Percentiles rank a stretch among this genome's conserved stretches.
phyloP scores from a whole-genome alignment of 2,797 vertebrate genomes.

The Triplophysa bombifrons region DNA sequence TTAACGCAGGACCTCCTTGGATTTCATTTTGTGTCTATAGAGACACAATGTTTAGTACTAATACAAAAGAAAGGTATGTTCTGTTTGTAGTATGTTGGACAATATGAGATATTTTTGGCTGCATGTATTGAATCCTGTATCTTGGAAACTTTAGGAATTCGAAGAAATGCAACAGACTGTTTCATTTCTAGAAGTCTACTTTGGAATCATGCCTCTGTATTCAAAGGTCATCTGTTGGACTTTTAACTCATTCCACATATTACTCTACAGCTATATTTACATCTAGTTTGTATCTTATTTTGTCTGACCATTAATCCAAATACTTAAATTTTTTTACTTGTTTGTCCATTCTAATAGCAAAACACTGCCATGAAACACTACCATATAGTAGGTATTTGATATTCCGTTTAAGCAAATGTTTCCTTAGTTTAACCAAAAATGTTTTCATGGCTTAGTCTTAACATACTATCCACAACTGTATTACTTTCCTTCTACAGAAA shows the following conservation, averaged over 20 bases:
- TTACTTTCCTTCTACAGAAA: background rate
- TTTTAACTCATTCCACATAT: background rate
- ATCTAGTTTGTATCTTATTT: background rate
- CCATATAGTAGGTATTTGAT: too few species aligned
- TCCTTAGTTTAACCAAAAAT: too few species aligned
- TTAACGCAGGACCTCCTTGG: slow-evolving; percentile 41
- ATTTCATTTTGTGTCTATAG: slow-evolving; percentile 56
- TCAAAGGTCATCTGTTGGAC: slow-evolving; percentile 18
- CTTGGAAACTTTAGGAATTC: background rate
- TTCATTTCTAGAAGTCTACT: too few species aligned
- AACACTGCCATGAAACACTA: too few species aligned
- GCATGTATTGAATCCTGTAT: slow-evolving; percentile 18
- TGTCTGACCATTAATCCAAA: too few species aligned
- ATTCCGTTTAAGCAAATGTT: too few species aligned
- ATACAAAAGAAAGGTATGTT: slow-evolving; percentile 28
- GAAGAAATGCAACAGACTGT: too few species aligned
- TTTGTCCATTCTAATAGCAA: too few species aligned
- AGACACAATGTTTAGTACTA: slow-evolving; percentile 45
- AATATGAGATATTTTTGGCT: slow-evolving; percentile 14
- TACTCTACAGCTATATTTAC: background rate
- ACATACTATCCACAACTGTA: background rate
- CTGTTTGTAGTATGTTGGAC: slow-evolving; percentile 17
- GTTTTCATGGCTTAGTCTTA: too few species aligned
- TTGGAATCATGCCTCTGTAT: too few species aligned
- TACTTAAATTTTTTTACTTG: too few species aligned